These are phyloP conservation scores for Intellagama lesueurii DNA, from an alignment of 2,797 vertebrate genomes.

Conservation along the genomic window DNA sequence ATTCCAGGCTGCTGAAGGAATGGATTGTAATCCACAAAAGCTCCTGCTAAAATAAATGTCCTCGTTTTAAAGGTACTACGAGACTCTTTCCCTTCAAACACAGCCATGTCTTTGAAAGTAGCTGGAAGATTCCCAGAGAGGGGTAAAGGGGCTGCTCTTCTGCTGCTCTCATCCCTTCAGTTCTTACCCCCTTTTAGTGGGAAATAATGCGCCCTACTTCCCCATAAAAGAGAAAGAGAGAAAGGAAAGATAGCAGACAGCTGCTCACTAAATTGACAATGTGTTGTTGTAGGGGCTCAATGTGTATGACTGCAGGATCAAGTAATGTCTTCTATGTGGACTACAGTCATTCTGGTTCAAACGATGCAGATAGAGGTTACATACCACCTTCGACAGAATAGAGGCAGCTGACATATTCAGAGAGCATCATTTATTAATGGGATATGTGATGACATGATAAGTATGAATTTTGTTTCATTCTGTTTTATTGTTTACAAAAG, in stretches of 20 bases:
- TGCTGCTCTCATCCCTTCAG: not conserved
- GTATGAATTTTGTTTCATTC: no score
- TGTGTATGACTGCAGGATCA: not conserved
- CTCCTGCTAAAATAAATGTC: no score
- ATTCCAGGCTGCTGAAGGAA: no score
- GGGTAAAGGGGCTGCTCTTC: not conserved
- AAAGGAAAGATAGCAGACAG: not conserved
- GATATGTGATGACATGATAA: not conserved
- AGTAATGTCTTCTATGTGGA: not conserved
- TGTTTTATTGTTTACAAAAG: no score
- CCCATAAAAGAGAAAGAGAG: not conserved
- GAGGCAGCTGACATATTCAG: not conserved
- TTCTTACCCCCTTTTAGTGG: not conserved
- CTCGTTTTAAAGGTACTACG: no score
- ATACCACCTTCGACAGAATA: not conserved
- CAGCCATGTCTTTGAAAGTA: no score
- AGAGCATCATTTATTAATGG: not conserved
- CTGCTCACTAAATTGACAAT: not conserved
- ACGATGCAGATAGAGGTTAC: not conserved
- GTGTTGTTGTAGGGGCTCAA: not conserved
- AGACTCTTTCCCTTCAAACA: no score
- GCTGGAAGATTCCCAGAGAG: not conserved
- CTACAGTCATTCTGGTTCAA: not conserved
- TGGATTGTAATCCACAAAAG: no score
- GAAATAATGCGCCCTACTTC: not conserved